Evolutionary conservation across 2,797 vertebrate species (phyloP), one percentile per base, ranked within the genome.

Genomic region (Lutjanus campechanus): DNA sequence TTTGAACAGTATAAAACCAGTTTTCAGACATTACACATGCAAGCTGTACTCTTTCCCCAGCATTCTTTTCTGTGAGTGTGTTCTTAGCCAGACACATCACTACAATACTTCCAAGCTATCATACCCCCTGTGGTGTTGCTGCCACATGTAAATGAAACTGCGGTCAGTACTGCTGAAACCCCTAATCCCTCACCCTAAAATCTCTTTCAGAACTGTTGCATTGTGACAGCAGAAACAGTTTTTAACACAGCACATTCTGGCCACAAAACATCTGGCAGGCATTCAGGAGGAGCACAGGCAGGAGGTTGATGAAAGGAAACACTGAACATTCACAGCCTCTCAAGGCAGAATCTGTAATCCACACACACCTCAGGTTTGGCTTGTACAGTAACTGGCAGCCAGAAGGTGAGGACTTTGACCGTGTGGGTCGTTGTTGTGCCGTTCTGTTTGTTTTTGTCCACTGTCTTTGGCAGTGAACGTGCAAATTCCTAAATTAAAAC

Each of bases 261-360:
- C 67, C 59, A 76, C 66, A 58, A 55, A 73, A 81, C 77, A 69
- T 70, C 53, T 64, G 58, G 46, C 58, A 68, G 46, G 36, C 56
- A n/a, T 76, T 77, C 43, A 12, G 58, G 59, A 40, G 40, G 55
- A 68, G 70, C 53, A 11, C 47, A 47, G 51, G 44, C 51, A 44
- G 65, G 64, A 44, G 67, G 68, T 1, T 84, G 73, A 83, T 87
- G 64, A 74, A 79, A 82, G 58, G 64, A 69, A 85, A 67, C 46
- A 4, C 0, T 25, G 22, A 86, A 77, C 69, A 58, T 67, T 83
- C 50, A 62, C 60, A 80, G 71, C 58, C 60, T 50, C 59, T 75
- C 2, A 0, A 73, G 63, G 25, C 67, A 47, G 44, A 59, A 51
- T 73, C 36, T 69, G 64, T 16, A 54, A 73, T 36, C 29, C 16